Conservation (phyloP, 2,797 vertebrate species). For the Brachymystax lenok region DNA sequence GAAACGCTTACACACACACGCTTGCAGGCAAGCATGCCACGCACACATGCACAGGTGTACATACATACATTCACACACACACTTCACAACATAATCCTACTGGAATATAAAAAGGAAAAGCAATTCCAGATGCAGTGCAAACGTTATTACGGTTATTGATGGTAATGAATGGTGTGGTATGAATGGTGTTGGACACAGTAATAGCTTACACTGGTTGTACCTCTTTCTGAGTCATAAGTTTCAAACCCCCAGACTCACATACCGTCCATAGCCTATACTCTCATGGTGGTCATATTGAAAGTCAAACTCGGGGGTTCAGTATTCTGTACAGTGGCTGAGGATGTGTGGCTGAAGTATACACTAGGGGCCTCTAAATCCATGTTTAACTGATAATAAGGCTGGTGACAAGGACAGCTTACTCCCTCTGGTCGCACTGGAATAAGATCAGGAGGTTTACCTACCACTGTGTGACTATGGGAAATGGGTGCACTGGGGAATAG, state of each 20-base stretch:
- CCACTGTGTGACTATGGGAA: conserved; percentile 21
- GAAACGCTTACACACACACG: not conserved
- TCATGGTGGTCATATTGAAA: conserved; percentile 2
- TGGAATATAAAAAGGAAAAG: conserved; percentile 50
- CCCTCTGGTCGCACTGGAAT: conserved; percentile 33
- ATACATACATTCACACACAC: too few species aligned
- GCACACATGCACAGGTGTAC: too few species aligned
- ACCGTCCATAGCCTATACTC: not conserved
- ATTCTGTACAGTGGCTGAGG: conserved; percentile 15
- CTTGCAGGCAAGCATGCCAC: too few species aligned
- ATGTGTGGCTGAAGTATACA: conserved; percentile 30
- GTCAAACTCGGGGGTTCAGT: not conserved
- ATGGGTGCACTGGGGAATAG: not conserved
- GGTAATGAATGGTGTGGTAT: conserved; percentile 60
- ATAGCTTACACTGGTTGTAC: not conserved
- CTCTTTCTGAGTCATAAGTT: not conserved
- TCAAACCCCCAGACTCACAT: not conserved
- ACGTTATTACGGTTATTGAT: conserved; percentile 71
- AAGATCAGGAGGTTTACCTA: conserved; percentile 44
- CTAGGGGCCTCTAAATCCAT: conserved; percentile 50
- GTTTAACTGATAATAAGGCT: conserved; percentile 52
- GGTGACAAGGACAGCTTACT: conserved; percentile 48
- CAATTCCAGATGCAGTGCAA: conserved; percentile 79
- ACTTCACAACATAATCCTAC: not conserved
- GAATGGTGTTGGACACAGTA: conserved; percentile 2